Conservation (phyloP, 2,113 vertebrate genomes). For the Labrus mixtus region DNA sequence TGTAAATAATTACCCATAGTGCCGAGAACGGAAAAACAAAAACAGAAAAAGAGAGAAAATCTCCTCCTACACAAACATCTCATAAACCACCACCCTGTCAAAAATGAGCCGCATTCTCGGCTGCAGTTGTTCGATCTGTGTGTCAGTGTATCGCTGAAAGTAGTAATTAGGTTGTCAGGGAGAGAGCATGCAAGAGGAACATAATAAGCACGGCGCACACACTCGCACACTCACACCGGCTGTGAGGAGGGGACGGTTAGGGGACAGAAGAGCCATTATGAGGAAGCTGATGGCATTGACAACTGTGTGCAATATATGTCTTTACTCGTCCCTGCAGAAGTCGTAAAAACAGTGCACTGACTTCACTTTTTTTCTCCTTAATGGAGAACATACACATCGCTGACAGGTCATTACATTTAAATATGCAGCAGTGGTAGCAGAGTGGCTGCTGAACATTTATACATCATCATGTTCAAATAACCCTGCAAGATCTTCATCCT, state of each 20-base stretch:
- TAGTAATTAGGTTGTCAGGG: slow-evolving; percentile 79
- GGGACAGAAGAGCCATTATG: slow-evolving; percentile 60
- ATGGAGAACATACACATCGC: slow-evolving; percentile 14
- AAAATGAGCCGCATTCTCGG: slow-evolving; percentile 61
- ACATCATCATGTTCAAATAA: neutral
- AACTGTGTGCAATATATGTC: slow-evolving; percentile 19
- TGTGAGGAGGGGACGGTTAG: slow-evolving; percentile 51
- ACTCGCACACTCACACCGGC: slow-evolving; percentile 2
- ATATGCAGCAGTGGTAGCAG: neutral
- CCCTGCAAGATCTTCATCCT: neutral
- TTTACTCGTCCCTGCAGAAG: slow-evolving; percentile 34
- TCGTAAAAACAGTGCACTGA: slow-evolving; percentile 32
- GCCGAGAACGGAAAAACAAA: slow-evolving; percentile 49
- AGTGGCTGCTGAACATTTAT: neutral
- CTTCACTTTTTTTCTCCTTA: slow-evolving; percentile 9
- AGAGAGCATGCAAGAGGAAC: slow-evolving; percentile 65
- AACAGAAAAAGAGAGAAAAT: slow-evolving; percentile 26
- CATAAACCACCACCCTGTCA: slow-evolving; percentile 73
- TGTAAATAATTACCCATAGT: slow-evolving; percentile 60
- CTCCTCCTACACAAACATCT: slow-evolving; percentile 63
- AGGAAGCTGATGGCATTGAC: slow-evolving; percentile 46
- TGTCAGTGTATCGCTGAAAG: slow-evolving; percentile 69
- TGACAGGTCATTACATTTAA: slow-evolving; percentile 35
- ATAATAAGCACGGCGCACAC: slow-evolving; percentile 54
- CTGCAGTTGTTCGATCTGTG: slow-evolving; percentile 69